These are phyloP conservation scores for Lydus trimaculatus DNA, from an alignment of 2,888 invertebrate genomes.

Conservation along the genomic window DNA sequence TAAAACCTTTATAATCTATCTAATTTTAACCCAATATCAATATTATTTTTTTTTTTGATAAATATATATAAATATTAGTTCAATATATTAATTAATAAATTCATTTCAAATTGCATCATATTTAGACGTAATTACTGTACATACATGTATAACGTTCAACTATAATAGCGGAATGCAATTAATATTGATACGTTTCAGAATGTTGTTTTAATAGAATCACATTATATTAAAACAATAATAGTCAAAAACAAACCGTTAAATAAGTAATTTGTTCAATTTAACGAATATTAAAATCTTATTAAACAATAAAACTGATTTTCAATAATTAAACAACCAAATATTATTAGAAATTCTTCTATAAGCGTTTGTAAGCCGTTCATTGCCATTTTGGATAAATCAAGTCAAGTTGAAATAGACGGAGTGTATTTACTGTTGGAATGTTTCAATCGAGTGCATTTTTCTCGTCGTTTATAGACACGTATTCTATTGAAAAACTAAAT, in stretches of 20 bases:
- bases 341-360: no score
- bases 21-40: no score
- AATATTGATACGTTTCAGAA: constrained; percentile 1
- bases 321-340: not conserved
- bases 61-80: not conserved
- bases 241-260: not conserved
- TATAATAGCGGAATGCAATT: constrained; percentile 1
- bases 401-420: no score
- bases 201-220: not conserved
- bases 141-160: not conserved
- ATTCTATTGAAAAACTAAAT: not conserved
- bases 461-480: not conserved
- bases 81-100: not conserved
- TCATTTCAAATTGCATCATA: not conserved
- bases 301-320: not conserved
- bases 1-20: no score
- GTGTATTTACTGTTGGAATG: no score
- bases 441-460: not conserved
- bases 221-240: constrained; percentile 6
- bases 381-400: no score
- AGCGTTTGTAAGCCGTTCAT: no score
- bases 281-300: not conserved
- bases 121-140: not conserved
- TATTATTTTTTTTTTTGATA: no score
- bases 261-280: constrained; percentile 1